These are phyloP conservation scores for Diloba caeruleocephala DNA, from an alignment of 2,888 invertebrate genomes.

Conservation along the genomic window DNA sequence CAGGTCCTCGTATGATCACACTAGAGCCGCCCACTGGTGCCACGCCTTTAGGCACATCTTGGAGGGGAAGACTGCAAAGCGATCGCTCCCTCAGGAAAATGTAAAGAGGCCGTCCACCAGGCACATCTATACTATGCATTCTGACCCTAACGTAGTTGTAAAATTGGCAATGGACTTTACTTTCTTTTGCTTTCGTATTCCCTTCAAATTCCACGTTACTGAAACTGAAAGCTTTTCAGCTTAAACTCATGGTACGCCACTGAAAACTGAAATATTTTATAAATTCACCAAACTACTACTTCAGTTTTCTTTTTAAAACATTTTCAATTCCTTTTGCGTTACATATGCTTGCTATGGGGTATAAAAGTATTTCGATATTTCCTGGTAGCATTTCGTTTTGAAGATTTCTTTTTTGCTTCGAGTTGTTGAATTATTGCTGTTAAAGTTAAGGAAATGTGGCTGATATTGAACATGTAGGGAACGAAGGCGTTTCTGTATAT, in stretches of 20 bases:
- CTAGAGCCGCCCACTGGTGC: too few species aligned
- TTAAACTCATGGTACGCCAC: slow-evolving; percentile 1
- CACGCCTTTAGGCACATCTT: too few species aligned
- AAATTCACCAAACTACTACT: slow-evolving; percentile 14
- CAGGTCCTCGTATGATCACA: too few species aligned
- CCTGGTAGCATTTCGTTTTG: slow-evolving; percentile 1
- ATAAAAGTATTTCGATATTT: slow-evolving; percentile 42
- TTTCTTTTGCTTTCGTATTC: too few species aligned
- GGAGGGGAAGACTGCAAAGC: too few species aligned
- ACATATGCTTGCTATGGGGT: slow-evolving; percentile 29
- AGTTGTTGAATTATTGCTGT: slow-evolving; percentile 14
- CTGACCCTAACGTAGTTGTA: too few species aligned
- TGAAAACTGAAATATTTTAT: slow-evolving; percentile 27
- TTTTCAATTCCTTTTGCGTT: slow-evolving; percentile 17
- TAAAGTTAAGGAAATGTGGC: slow-evolving; percentile 13
- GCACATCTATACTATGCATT: too few species aligned
- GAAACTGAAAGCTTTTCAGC: slow-evolving; percentile 4
- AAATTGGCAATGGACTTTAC: too few species aligned
- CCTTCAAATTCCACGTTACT: neutral
- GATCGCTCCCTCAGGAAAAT: too few species aligned
- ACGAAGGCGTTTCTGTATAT: too few species aligned
- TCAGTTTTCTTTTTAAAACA: slow-evolving; percentile 22
- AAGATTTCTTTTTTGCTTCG: slow-evolving; percentile 4
- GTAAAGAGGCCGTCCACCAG: too few species aligned
- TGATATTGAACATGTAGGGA: neutral